Evolutionary conservation across 2,797 vertebrate genomes (phyloP).

Genomic region (Xenopus petersii): DNA sequence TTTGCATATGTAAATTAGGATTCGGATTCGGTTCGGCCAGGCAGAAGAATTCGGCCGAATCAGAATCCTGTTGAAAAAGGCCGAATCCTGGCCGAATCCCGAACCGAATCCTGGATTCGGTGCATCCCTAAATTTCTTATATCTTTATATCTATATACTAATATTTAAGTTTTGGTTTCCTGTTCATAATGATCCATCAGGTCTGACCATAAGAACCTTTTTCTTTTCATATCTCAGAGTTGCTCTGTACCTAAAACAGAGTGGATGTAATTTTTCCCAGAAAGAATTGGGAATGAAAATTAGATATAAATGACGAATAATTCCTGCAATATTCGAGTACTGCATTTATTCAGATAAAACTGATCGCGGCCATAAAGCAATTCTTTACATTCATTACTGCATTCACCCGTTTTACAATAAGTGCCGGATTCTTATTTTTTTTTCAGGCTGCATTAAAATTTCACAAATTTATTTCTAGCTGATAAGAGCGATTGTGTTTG

Average conservation of each 20-base stretch:
- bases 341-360: neutral
- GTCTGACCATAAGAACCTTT: slow-evolving; percentile 4
- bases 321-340: neutral
- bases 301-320: slow-evolving; percentile 27
- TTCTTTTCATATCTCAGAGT: slow-evolving; percentile 3
- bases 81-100: no score
- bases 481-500: slow-evolving; percentile 3
- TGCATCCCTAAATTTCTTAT: no score
- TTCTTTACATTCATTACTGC: neutral
- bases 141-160: no score
- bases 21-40: no score
- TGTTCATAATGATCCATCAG: neutral
- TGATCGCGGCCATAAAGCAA: neutral
- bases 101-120: no score
- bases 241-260: slow-evolving; percentile 32
- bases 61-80: no score
- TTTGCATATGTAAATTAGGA: no score
- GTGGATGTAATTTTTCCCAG: slow-evolving; percentile 7
- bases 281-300: slow-evolving; percentile 21
- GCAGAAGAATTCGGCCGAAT: no score
- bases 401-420: neutral
- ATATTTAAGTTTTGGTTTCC: slow-evolving; percentile 12
- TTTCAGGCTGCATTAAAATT: neutral
- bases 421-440: neutral
- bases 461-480: neutral